These are phyloP conservation scores for Siderastrea siderea DNA, from an alignment of 92 coral and sea anemone species.

Conservation along the genomic window DNA sequence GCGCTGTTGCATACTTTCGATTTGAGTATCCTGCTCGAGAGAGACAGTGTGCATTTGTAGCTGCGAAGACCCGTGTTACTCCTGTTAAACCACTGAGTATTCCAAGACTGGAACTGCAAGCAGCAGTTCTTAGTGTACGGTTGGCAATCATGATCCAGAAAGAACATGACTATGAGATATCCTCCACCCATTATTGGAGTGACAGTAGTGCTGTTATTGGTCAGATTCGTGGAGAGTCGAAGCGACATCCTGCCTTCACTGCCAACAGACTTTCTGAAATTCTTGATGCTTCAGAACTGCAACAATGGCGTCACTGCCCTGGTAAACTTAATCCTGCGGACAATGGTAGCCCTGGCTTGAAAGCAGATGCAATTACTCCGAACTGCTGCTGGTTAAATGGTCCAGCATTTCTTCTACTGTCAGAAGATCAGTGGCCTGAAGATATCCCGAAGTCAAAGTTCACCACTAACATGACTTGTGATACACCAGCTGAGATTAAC, in stretches of 20 bases:
- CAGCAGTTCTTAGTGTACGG: background rate
- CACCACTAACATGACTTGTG: background rate
- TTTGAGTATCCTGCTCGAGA: background rate
- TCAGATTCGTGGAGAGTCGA: conserved; percentile 24
- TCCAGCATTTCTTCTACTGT: conserved; percentile 33
- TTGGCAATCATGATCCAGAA: conserved; percentile 1
- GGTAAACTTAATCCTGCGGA: conserved; percentile 62
- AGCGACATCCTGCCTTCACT: conserved; percentile 46
- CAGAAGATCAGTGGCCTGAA: conserved; percentile 28
- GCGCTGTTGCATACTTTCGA: conserved; percentile 48
- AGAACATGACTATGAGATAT: conserved; percentile 18
- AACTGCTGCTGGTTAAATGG: conserved; percentile 55
- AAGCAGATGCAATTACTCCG: conserved; percentile 23
- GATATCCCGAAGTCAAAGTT: conserved; percentile 20
- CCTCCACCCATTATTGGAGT: conserved; percentile 19
- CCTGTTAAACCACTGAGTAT: background rate
- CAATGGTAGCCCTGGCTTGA: conserved; percentile 53
- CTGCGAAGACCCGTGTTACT: background rate
- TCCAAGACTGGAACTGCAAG: conserved; percentile 6
- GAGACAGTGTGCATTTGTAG: conserved; percentile 12
- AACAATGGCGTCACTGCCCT: conserved; percentile 27
- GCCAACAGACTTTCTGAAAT: conserved; percentile 56
- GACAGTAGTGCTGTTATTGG: conserved; percentile 33
- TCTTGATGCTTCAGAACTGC: conserved; percentile 15
- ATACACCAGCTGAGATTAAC: background rate